Base-by-base conservation (phyloP, 1,140 invertebrate species). In the Stegodyphus mimosarum region DNA sequence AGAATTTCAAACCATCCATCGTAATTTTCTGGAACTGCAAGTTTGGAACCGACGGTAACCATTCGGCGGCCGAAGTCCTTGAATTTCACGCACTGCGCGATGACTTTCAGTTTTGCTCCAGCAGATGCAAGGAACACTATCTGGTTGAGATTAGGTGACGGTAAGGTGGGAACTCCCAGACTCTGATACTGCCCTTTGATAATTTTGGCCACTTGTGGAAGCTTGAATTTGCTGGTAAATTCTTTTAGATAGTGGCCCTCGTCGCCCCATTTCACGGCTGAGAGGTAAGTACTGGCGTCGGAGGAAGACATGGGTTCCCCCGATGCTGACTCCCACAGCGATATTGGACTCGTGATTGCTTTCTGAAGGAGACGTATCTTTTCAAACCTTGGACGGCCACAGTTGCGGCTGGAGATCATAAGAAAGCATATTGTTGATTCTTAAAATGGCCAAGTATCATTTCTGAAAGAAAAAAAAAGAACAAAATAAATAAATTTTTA, bases 1-100 rank as follows among this genome's bases (percentile, higher is more conserved):
- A 98, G 91, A 55, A 98, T 93, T 91, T 98, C 97, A 90, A 98
- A 98, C 91, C 96, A 98, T 11, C 97, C 97, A 86, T 94, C 92
- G 90, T 97, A 98, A 7, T 94, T 94, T 79, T 97, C 94, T 0
- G 97, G 97, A 71, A 98, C 97, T 66, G 96, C 94, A 66, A 98
- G 91, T 88, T 95, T 93, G 0, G 95, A 95, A 7, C 96, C 95
- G 0, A 95, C 93, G 81, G 93, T 94, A 49, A 95, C 94, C 88
- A 94, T 93, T 87, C 94, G 92, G 10, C 86, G 70, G 6, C 78
- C 86, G 1, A 95, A 94, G 90, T 98, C 96, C 90, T 97, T 96
- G 89, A 97, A 94, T 92, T 96, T 96, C 67, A 98, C 95, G 74
- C 95, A 95, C 90, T 98, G 96, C 17, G 91, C 92, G 50, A 97